Base-by-base conservation (phyloP, 53 echinoderm and acorn worm species). In the Paracentrotus lividus region DNA sequence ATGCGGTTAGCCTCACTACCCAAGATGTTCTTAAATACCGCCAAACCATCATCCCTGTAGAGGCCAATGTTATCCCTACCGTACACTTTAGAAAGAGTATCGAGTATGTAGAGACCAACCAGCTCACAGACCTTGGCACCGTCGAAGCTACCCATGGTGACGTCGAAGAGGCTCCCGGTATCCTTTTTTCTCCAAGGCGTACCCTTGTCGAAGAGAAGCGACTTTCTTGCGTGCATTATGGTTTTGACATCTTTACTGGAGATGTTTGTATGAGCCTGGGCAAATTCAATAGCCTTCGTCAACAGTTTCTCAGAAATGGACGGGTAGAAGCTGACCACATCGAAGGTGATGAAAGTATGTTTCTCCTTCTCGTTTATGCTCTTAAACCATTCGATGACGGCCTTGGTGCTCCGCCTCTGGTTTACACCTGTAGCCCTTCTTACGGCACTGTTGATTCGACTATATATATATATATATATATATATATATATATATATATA, bases 111-210 rank as follows among this genome's bases (percentile, higher is more conserved):
- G 24, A 90, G 45, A 29, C 92, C 92, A 0, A 94, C 94, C 7
- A 91, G 85, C 85, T 94, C 92, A 24, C 92, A 91, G 8, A 92
- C 53, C 26, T 94, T 92, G 14, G 86, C 92, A 13, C 94, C 90
- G 44, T 94, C 91, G 52, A 84, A 94, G 31, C 49, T 84, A 32
- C 94, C 94, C 91, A 91, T 94, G 21, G 94, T 84, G n/a, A 94
- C 85, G 42, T 91, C 91, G 42, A 90, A 91, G 13, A 77, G 52
- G 55, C 31, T n/a, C 5, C n/a, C 23, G n/a, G 18, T 90, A 26
- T 81, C 72, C 59, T 77, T 94, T 77, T 94, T 94, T 38, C 56
- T 47, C 85, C 88, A 44, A 23, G 94, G 89, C 3, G 27, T 77
- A 14, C 64, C 59, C 56, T 85, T 65, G 90, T 94, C 55, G 64